Conservation (phyloP, 2,888 invertebrate species). For the Acrobasis suavella region DNA sequence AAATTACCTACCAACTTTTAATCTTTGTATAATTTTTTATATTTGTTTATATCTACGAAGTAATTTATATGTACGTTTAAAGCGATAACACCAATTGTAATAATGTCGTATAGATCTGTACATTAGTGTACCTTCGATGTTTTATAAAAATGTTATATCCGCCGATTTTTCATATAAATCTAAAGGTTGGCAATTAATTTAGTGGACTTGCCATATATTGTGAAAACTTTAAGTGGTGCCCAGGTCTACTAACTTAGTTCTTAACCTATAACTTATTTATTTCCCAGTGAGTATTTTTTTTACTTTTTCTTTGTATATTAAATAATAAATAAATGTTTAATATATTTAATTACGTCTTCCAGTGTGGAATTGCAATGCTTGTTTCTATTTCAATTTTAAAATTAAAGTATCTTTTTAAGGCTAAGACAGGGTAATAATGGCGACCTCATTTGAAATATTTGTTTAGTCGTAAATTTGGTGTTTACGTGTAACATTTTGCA, state of each 20-base stretch:
- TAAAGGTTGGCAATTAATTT: too few relatives aligned
- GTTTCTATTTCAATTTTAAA: conserved; percentile 25
- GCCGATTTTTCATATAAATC: not conserved
- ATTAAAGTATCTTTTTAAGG: too few relatives aligned
- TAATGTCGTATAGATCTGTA: conserved; percentile 22
- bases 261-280: conserved; percentile 6
- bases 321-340: conserved; percentile 18
- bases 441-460: too few relatives aligned
- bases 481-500: too few relatives aligned
- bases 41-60: conserved; percentile 6
- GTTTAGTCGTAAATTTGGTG: too few relatives aligned
- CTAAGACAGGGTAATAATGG: too few relatives aligned
- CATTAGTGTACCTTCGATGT: conserved; percentile 17
- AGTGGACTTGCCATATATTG: too few relatives aligned
- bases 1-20: not conserved
- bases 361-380: conserved; percentile 31
- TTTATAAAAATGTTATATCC: conserved; percentile 8
- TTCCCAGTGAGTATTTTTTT: conserved; percentile 5
- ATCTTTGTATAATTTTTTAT: conserved; percentile 21
- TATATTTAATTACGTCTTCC: conserved; percentile 38
- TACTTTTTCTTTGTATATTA: not conserved
- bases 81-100: conserved; percentile 26
- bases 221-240: too few relatives aligned
- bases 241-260: not conserved
- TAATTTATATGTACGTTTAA: conserved; percentile 12